A percentile compares a stretch with the other conserved stretches of the same genome.
Evolutionary conservation across 2,888 invertebrate species (phyloP).

Genomic region (Apamea anceps): DNA sequence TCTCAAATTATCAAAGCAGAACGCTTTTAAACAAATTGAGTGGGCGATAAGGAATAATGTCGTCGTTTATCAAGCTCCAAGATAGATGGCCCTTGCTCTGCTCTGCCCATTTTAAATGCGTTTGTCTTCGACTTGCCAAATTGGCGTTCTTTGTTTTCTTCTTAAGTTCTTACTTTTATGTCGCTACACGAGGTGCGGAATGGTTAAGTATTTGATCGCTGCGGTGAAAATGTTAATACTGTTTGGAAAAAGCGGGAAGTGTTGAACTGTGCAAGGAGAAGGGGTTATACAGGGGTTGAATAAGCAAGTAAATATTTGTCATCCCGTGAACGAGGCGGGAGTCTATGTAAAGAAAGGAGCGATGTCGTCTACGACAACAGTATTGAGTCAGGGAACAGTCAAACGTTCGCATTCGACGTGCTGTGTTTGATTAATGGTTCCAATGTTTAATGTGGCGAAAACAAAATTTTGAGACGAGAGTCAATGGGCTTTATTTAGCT

Average conservation of each 20-base stretch:
- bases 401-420: constrained; percentile 51
- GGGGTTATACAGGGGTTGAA: constrained; percentile 77
- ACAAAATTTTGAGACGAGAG: constrained; percentile 51
- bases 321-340: constrained; percentile 76
- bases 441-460: constrained; percentile 60
- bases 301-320: constrained; percentile 83
- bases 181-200: constrained; percentile 69
- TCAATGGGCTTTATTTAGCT: constrained; percentile 56
- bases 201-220: constrained; percentile 72
- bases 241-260: constrained; percentile 67
- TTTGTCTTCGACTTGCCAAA: constrained; percentile 90
- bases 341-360: constrained; percentile 72
- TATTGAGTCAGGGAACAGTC: constrained; percentile 63
- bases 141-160: constrained; percentile 88
- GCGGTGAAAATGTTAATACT: constrained; percentile 68
- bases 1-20: constrained; percentile 90
- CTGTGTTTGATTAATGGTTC: constrained; percentile 65
- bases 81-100: constrained; percentile 89
- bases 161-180: constrained; percentile 81
- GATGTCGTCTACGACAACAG: constrained; percentile 61
- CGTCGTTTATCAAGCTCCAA: constrained; percentile 90
- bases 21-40: constrained; percentile 91
- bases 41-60: constrained; percentile 90
- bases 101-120: constrained; percentile 90
- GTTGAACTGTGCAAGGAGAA: constrained; percentile 73